Evolutionary conservation across 2,113 vertebrate species (phyloP).

Genomic region (Anser brachyrhynchus): DNA sequence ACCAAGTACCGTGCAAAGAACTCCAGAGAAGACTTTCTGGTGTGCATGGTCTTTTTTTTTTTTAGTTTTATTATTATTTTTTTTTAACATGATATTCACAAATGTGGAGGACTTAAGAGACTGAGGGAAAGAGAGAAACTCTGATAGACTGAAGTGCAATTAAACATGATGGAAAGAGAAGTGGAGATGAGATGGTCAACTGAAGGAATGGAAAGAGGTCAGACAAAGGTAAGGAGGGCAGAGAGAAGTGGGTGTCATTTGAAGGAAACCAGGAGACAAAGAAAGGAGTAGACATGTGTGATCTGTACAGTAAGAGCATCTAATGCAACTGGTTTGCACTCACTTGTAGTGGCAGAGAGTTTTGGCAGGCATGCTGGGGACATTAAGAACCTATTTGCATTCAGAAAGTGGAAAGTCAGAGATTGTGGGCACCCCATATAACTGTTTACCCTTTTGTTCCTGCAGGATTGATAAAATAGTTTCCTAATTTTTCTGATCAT

Average conservation of each 20-base stretch:
- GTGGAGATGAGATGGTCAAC: neutral
- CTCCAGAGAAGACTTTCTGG: neutral
- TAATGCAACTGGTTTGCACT: neutral
- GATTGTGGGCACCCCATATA: neutral
- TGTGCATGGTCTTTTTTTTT: neutral
- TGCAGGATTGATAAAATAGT: neutral
- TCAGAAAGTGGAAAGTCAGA: neutral
- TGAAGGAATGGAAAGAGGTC: neutral
- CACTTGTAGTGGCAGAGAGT: neutral
- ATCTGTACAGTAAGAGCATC: neutral
- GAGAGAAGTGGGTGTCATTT: neutral
- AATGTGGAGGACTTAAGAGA: neutral
- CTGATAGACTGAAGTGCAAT: neutral
- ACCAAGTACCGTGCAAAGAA: neutral
- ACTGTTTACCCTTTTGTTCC: neutral
- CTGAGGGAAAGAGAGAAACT: neutral
- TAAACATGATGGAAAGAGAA: neutral
- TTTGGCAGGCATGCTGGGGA: neutral
- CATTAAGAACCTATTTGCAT: neutral
- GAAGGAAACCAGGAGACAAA: neutral
- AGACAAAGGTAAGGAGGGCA: neutral
- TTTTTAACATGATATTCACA: neutral
- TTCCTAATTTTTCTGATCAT: neutral
- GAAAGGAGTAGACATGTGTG: accelerated
- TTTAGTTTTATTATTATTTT: neutral